These are phyloP conservation scores for Cacatua alba DNA, from an alignment of 2,113 vertebrate species.

Conservation along the genomic window DNA sequence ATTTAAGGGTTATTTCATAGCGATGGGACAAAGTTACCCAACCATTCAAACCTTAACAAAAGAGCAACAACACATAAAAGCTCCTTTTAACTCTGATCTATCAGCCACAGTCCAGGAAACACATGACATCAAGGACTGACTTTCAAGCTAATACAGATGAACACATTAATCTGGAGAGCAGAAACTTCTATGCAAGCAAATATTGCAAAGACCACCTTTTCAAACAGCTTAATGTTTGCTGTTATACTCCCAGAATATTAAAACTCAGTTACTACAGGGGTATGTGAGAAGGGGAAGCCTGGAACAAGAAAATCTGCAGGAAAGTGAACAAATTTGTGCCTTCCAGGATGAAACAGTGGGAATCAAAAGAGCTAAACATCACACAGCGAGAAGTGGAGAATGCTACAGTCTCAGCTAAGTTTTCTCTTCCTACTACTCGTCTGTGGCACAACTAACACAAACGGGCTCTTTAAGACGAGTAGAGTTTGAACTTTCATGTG, in stretches of 20 bases:
- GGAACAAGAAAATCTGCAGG: background rate
- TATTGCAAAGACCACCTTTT: background rate
- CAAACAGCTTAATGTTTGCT: background rate
- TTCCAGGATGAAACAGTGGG: background rate
- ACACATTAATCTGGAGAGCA: background rate
- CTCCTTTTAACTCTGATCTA: background rate
- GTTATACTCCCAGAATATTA: background rate
- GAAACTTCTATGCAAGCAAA: background rate
- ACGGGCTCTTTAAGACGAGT: background rate
- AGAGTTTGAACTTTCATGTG: background rate
- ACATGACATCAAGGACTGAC: background rate
- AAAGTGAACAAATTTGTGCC: background rate
- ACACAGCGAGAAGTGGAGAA: background rate
- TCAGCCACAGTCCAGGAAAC: background rate
- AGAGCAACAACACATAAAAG: background rate
- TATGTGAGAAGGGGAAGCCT: background rate
- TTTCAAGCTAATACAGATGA: background rate
- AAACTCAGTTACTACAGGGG: background rate
- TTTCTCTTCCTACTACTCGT: background rate
- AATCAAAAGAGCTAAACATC: background rate
- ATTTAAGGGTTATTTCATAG: background rate
- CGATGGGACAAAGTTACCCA: background rate
- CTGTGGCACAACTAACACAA: background rate
- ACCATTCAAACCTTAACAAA: background rate
- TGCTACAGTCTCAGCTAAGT: background rate